Conservation (phyloP, 2,797 vertebrate genomes). For the Erithacus rubecula region DNA sequence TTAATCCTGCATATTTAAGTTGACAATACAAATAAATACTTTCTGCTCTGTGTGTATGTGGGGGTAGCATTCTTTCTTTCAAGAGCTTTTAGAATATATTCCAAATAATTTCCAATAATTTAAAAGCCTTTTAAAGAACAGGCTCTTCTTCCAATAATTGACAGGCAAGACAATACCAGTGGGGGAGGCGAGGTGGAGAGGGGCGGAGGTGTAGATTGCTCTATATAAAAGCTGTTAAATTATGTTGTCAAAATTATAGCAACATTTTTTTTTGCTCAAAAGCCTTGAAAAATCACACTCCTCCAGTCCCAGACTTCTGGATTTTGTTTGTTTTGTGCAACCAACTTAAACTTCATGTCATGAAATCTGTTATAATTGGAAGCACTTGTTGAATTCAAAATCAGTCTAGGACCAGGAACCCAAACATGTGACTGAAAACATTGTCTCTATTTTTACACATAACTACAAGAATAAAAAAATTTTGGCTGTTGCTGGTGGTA, state of each 20-base stretch:
- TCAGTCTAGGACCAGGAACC: constrained; percentile 6
- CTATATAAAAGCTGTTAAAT: constrained; percentile 73
- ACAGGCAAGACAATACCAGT: constrained; percentile 72
- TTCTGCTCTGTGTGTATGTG: constrained; percentile 46
- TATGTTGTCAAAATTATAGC: constrained; percentile 77
- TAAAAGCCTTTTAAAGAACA: constrained; percentile 75
- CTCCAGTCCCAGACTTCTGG: constrained; percentile 50
- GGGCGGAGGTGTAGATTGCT: constrained; percentile 74
- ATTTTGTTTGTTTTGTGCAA: constrained; percentile 68
- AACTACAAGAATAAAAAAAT: neutral
- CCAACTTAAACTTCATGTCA: constrained; percentile 44
- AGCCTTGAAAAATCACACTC: constrained; percentile 57
- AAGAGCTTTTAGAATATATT: constrained; percentile 74
- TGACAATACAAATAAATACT: constrained; percentile 59
- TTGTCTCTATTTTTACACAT: neutral
- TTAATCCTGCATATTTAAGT: neutral
- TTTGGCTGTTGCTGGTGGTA: neutral
- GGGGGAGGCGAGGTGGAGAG: constrained; percentile 70
- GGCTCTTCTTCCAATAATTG: constrained; percentile 72
- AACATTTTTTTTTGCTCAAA: constrained; percentile 60
- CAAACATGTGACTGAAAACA: neutral
- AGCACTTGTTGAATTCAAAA: constrained; percentile 23
- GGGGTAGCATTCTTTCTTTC: constrained; percentile 53
- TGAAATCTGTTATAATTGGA: constrained; percentile 28
- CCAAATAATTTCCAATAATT: constrained; percentile 74